Evolutionary conservation across 2,113 vertebrate genomes (phyloP).

Genomic region (Accipiter cooperii): DNA sequence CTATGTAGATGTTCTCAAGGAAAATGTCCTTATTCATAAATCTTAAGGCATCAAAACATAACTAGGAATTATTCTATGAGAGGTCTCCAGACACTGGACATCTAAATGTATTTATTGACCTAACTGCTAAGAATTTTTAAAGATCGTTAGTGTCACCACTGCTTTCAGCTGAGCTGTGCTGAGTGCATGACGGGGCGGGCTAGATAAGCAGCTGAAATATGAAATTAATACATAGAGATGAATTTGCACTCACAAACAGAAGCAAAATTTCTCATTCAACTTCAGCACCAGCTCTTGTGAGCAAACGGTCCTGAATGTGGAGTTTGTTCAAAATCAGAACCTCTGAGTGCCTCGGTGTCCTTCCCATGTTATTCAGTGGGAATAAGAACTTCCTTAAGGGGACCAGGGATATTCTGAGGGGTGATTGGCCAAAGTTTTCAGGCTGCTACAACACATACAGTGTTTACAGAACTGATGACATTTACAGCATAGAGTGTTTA

Average conservation of each 20-base stretch:
- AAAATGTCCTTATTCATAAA: not conserved
- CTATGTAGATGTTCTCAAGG: not conserved
- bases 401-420: not conserved
- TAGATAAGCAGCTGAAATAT: not conserved
- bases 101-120: not conserved
- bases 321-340: not conserved
- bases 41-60: not conserved
- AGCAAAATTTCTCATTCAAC: not conserved
- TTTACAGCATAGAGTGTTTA: not conserved
- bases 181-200: not conserved
- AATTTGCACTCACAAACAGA: not conserved
- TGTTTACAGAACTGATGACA: not conserved
- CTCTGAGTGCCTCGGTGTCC: not conserved
- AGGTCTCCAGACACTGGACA: not conserved
- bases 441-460: not conserved
- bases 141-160: not conserved
- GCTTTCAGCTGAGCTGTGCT: not conserved
- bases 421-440: not conserved
- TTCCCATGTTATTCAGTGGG: not conserved
- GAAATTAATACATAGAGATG: not conserved
- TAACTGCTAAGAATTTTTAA: not conserved
- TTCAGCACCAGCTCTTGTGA: not conserved
- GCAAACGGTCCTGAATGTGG: not conserved
- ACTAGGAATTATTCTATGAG: not conserved
- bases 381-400: not conserved